phyloP scores from a whole-genome alignment of 2,888 invertebrate species.

The Cryptus armator region DNA sequence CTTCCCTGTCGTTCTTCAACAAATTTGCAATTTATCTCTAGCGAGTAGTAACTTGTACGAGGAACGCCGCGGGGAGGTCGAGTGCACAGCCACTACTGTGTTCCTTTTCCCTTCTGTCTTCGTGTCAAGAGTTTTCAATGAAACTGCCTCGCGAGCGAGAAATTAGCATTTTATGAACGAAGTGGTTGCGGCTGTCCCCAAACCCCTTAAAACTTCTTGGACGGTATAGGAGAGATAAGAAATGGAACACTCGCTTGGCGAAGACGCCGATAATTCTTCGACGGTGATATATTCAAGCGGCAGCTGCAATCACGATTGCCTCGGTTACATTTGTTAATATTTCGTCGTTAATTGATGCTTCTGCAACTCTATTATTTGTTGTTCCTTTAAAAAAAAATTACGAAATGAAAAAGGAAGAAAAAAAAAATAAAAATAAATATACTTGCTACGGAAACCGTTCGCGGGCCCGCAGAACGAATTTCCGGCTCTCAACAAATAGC shows the following conservation, averaged over 20 bases:
- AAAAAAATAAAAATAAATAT: neutral
- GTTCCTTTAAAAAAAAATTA: neutral
- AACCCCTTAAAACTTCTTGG: conserved; percentile 43
- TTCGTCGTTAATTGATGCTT: neutral
- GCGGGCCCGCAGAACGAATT: conserved; percentile 21
- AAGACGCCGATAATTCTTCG: conserved; percentile 57
- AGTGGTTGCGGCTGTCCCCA: conserved; percentile 48
- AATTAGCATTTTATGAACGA: conserved; percentile 71
- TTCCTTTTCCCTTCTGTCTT: conserved; percentile 43
- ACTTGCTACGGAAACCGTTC: neutral
- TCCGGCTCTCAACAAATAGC: conserved; percentile 40
- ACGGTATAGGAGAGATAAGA: conserved; percentile 61
- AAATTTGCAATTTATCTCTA: conserved; percentile 55
- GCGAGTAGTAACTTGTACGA: neutral
- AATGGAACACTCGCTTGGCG: conserved; percentile 56
- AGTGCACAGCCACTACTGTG: conserved; percentile 38
- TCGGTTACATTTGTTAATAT: conserved; percentile 15
- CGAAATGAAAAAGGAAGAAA: neutral
- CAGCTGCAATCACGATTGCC: conserved; percentile 11
- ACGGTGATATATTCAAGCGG: conserved; percentile 22
- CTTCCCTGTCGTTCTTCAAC: neutral
- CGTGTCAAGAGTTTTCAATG: conserved; percentile 70
- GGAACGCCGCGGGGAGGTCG: conserved; percentile 27
- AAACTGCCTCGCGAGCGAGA: conserved; percentile 68
- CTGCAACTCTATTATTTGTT: neutral